Evolutionary conservation across 2,113 vertebrate species (phyloP), one percentile per base, ranked within the genome.

Genomic region (Myotis yumanensis): DNA sequence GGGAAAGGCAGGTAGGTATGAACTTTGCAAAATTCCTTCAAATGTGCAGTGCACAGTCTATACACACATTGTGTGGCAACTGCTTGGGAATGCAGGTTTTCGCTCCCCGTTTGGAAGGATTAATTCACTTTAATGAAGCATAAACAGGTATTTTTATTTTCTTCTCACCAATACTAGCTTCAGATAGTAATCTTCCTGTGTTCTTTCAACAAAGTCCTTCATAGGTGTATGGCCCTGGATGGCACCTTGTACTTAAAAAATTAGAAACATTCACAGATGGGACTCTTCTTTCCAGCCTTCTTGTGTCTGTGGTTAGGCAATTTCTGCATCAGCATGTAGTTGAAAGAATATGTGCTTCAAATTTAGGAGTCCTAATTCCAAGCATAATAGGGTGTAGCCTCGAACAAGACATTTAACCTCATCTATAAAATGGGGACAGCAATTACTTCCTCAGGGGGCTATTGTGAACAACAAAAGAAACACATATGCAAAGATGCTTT

Each of bases 171-270:
- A 71, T 15, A 10, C n/a, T 32, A 17, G 73, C 85, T 95, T 88
- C 37, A 92, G 32, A 68, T 10, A 75, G 69, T 68, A 72, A 92
- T 68, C 25, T 17, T 94, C 89, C 11, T 57, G 12, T 69, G 40
- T 88, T 86, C 69, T 86, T 90, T 92, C 62, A 64, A 85, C 32
- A 82, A 40, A 95, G 48, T 90, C 72, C 68, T 86, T 79, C 35
- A 11, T n/a, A 40, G 73, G 22, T 86, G 5, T n/a, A 35, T 22
- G 72, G 51, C 64, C 83, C 62, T 37, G n/a, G 43, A 86, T 30
- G 72, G 32, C 12, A 73, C 35, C 51, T 85, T 16, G 23, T 46
- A 87, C 37, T 73, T 43, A 90, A 88, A 76, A 93, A 86, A 8
- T 20, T 4, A 87, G 77, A 92, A 94, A 71, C 20, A 30, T 48